Conservation (phyloP, 2,888 invertebrate species). For the Drosophila cognata region DNA sequence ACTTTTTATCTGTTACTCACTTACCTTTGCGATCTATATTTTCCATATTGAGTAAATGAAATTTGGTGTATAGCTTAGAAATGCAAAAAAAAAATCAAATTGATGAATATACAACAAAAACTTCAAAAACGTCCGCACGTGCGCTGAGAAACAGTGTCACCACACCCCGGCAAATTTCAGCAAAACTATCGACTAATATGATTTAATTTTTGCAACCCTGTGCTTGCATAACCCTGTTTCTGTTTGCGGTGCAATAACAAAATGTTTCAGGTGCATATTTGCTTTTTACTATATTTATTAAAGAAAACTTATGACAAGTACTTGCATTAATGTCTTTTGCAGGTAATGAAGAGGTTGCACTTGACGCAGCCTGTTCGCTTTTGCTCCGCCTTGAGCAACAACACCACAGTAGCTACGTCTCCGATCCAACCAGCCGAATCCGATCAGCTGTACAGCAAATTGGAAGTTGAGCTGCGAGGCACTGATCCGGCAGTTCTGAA, state of each 20-base stretch:
- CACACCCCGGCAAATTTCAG: constrained; percentile 19
- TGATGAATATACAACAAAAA: constrained; percentile 12
- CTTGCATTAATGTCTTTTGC: neutral
- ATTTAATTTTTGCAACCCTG: constrained; percentile 25
- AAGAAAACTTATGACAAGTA: constrained; percentile 5
- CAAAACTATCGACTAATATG: constrained; percentile 16
- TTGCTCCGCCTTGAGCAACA: constrained; percentile 38
- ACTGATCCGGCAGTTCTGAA: constrained; percentile 94
- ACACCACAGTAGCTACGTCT: constrained; percentile 3
- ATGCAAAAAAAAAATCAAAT: neutral
- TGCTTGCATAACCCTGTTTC: constrained; percentile 67
- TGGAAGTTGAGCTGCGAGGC: constrained; percentile 94
- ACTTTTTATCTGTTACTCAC: neutral
- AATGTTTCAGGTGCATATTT: constrained; percentile 63
- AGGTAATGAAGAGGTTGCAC: constrained; percentile 52
- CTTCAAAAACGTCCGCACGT: constrained; percentile 46
- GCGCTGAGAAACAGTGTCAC: constrained; percentile 32
- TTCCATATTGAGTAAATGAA: constrained; percentile 32
- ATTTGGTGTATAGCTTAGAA: neutral
- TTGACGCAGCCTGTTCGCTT: constrained; percentile 49
- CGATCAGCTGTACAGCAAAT: constrained; percentile 92
- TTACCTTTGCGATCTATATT: constrained; percentile 30
- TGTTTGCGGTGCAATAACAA: constrained; percentile 40
- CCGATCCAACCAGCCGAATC: constrained; percentile 51
- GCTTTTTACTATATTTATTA: constrained; percentile 22